These are phyloP conservation scores for Endotricha flammealis DNA, from an alignment of 2,888 invertebrate species.

Conservation along the genomic window DNA sequence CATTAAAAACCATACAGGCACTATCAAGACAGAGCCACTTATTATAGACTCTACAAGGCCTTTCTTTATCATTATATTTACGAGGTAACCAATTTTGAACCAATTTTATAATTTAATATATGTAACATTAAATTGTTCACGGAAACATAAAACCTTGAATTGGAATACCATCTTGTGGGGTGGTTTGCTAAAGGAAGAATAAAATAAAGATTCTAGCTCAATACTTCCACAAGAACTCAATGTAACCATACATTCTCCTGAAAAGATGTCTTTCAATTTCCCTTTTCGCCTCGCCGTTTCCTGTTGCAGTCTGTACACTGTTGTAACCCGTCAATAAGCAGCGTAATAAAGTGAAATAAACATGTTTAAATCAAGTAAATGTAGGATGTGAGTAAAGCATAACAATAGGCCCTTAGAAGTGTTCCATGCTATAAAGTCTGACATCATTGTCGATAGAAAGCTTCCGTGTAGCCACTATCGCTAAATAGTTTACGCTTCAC, in stretches of 20 bases:
- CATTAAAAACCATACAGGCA: too few species aligned
- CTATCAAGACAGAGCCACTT: too few species aligned
- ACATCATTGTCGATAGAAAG: slow-evolving; percentile 49
- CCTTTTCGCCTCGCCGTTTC: slow-evolving; percentile 88
- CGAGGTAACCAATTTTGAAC: too few species aligned
- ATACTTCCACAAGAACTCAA: slow-evolving; percentile 67
- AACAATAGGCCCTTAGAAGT: slow-evolving; percentile 64
- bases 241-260: slow-evolving; percentile 88
- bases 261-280: slow-evolving; percentile 92
- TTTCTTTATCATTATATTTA: too few species aligned
- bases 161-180: slow-evolving; percentile 27
- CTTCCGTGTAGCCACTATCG: slow-evolving; percentile 28
- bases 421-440: slow-evolving; percentile 56
- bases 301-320: slow-evolving; percentile 88
- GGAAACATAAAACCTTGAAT: slow-evolving; percentile 6
- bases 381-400: slow-evolving; percentile 68
- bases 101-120: too few species aligned
- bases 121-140: too few species aligned
- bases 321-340: slow-evolving; percentile 82
- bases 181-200: slow-evolving; percentile 42
- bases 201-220: slow-evolving; percentile 61
- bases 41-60: too few species aligned
- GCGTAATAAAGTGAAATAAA: slow-evolving; percentile 79
- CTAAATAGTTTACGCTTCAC: slow-evolving; percentile 35
- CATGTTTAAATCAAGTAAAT: slow-evolving; percentile 69